phyloP scores from a whole-genome alignment of 2,113 vertebrate species.

The Lampris megalopsis region DNA sequence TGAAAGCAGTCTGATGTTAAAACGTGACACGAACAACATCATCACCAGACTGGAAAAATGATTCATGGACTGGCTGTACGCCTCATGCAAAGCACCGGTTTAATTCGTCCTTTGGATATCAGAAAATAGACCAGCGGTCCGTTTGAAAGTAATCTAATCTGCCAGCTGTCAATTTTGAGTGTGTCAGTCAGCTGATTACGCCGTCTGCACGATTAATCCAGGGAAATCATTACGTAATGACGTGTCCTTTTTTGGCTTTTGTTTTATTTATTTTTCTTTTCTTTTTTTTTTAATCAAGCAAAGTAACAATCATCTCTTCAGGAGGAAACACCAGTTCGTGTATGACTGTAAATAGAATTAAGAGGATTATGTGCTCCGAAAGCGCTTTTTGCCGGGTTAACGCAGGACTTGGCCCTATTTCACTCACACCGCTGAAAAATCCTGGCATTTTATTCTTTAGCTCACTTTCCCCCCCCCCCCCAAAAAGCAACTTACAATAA shows the following conservation, averaged over 20 bases:
- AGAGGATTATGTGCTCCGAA: slow-evolving; percentile 1
- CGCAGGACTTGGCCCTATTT: background rate
- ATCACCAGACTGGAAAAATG: slow-evolving; percentile 33
- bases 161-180: background rate
- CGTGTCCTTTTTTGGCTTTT: background rate
- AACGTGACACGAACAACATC: slow-evolving; percentile 29
- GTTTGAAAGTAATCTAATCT: background rate
- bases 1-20: slow-evolving; percentile 6
- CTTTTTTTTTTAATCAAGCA: background rate
- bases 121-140: background rate
- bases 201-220: slow-evolving; percentile 4
- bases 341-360: slow-evolving; percentile 6
- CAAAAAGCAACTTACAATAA: too few species aligned
- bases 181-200: background rate
- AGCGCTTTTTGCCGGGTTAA: background rate
- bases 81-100: background rate
- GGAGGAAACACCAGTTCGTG: slow-evolving; percentile 1
- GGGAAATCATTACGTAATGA: slow-evolving; percentile 3
- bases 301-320: background rate
- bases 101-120: background rate
- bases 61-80: slow-evolving; percentile 1
- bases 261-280: background rate
- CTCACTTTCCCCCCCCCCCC: background rate
- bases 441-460: background rate
- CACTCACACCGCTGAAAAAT: background rate